These are phyloP conservation scores for Eudyptes chrysolophus DNA, from an alignment of 2,113 vertebrate genomes.

Conservation along the genomic window DNA sequence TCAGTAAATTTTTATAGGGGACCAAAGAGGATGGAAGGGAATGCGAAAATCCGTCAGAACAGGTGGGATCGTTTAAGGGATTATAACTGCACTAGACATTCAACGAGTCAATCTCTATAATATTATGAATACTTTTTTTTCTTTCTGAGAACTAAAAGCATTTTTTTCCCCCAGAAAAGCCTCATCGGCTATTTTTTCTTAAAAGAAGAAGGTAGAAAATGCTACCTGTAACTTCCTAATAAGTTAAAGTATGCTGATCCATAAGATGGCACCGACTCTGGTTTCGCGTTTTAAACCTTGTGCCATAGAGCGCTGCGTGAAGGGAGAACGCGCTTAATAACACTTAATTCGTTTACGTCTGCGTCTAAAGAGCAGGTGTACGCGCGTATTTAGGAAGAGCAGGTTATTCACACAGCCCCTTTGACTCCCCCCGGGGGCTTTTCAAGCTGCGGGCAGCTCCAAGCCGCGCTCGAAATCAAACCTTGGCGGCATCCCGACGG, in stretches of 20 bases:
- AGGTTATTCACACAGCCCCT: fast-evolving
- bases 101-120: fast-evolving
- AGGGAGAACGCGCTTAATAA: not conserved
- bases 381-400: too few species aligned
- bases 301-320: fast-evolving
- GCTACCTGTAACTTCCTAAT: fast-evolving
- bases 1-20: not conserved
- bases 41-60: not conserved
- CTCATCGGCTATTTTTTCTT: fast-evolving
- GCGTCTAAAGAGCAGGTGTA: not conserved
- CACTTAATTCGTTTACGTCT: fast-evolving
- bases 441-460: not conserved
- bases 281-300: fast-evolving
- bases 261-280: fast-evolving
- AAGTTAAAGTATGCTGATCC: fast-evolving
- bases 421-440: not conserved
- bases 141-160: not conserved
- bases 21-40: fast-evolving
- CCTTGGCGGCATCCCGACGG: fast-evolving
- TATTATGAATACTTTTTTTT: fast-evolving
- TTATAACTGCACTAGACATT: fast-evolving
- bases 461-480: not conserved
- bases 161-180: fast-evolving
- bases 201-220: not conserved
- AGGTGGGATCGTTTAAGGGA: not conserved